Evolutionary conservation across 2,888 invertebrate genomes (phyloP).

Genomic region (Polietes domitor): DNA sequence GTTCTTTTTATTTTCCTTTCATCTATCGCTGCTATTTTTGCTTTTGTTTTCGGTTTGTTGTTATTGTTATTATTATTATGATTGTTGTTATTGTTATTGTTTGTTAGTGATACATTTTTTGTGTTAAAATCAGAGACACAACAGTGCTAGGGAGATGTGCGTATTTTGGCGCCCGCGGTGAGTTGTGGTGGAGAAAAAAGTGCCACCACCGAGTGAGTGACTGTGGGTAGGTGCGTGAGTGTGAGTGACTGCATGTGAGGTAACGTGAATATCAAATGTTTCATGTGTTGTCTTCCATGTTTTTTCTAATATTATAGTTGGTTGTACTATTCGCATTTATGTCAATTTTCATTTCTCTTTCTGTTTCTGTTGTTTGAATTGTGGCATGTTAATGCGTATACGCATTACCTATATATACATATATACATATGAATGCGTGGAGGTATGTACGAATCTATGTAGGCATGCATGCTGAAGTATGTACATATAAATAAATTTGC

Average conservation of each 20-base stretch:
- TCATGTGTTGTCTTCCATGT: not conserved
- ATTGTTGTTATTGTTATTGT: not conserved
- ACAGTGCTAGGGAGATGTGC: not conserved
- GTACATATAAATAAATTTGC: slow-evolving; percentile 61
- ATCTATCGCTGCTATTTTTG: not conserved
- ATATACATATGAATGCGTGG: too few species aligned
- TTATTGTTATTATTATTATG: slow-evolving; percentile 21
- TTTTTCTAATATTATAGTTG: not conserved
- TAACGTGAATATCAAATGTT: not conserved
- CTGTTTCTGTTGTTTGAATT: not conserved
- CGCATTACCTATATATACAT: not conserved
- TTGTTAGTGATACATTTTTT: not conserved
- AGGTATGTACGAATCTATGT: too few species aligned
- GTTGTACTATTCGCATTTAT: not conserved
- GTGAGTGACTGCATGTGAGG: not conserved
- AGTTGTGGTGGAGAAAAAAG: slow-evolving; percentile 4
- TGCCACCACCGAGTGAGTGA: not conserved
- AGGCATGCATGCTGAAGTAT: not conserved
- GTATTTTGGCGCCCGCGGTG: slow-evolving; percentile 40
- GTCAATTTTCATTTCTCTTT: slow-evolving; percentile 2
- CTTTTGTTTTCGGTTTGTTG: not conserved
- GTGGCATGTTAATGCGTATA: slow-evolving; percentile 37
- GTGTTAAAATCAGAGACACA: slow-evolving; percentile 22
- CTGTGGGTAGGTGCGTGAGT: not conserved
- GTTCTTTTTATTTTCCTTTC: not conserved